Evolutionary conservation across 2,888 invertebrate genomes (phyloP).

Genomic region (Drosophila engyochracea): DNA sequence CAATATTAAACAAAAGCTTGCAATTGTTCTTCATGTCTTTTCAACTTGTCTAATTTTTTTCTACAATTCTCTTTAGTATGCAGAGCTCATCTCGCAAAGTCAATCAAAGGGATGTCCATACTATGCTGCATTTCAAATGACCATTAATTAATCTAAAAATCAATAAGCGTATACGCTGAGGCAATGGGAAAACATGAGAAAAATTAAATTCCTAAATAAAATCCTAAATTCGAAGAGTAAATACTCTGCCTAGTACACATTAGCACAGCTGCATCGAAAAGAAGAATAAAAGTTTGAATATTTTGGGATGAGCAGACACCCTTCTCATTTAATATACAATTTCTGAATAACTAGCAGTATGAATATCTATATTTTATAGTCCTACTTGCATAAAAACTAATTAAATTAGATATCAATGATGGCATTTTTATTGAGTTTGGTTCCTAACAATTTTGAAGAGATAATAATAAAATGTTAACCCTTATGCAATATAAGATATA

Average conservation of each 20-base stretch:
- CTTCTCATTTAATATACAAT: too few species aligned
- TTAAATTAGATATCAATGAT: neutral
- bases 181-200: neutral
- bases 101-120: neutral
- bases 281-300: rapidly evolving
- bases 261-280: neutral
- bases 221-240: neutral
- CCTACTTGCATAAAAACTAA: neutral
- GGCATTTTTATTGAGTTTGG: neutral
- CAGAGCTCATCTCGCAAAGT: neutral
- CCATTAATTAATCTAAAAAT: slow-evolving; percentile 28
- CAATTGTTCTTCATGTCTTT: neutral
- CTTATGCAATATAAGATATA: neutral
- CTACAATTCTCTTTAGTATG: neutral
- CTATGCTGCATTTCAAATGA: neutral
- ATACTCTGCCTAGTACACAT: neutral
- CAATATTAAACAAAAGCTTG: slow-evolving; percentile 10
- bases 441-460: neutral
- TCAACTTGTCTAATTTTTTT: neutral
- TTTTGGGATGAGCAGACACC: too few species aligned
- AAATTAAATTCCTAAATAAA: neutral
- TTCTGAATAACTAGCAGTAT: too few species aligned
- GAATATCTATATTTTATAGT: neutral
- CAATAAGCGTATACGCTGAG: slow-evolving; percentile 23
- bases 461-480: neutral